Evolutionary conservation across 2,888 invertebrate genomes (phyloP).

Genomic region (Sicus ferrugineus): DNA sequence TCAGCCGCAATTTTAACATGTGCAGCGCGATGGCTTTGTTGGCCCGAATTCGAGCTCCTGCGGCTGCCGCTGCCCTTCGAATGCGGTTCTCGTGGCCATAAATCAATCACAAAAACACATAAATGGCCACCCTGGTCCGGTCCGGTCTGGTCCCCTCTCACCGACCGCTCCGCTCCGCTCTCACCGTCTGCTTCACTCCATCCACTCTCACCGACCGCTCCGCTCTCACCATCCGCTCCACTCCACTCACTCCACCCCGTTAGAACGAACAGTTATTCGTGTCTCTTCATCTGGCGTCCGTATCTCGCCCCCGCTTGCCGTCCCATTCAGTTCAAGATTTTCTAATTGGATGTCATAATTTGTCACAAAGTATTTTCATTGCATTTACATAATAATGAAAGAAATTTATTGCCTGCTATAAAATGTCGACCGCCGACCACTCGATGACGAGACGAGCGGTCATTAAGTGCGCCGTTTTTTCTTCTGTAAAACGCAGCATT

Average conservation of each 20-base stretch:
- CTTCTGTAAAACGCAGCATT: too few relatives aligned
- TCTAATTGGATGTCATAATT: constrained; percentile 44
- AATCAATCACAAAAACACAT: constrained; percentile 44
- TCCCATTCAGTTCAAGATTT: constrained; percentile 22
- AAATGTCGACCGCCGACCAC: neutral
- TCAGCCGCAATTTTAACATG: constrained; percentile 2
- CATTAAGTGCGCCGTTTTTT: too few relatives aligned
- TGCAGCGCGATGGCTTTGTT: neutral
- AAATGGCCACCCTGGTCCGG: constrained; percentile 9
- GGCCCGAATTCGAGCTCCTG: neutral
- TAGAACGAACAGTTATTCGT: too few relatives aligned
- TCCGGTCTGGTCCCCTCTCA: neutral
- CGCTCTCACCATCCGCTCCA: neutral
- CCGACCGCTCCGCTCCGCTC: too few relatives aligned
- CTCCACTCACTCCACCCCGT: neutral
- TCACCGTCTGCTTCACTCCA: neutral
- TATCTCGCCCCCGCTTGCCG: neutral
- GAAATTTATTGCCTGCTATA: constrained; percentile 14
- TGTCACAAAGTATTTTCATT: too few relatives aligned
- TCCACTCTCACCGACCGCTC: too few relatives aligned
- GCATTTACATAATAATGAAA: constrained; percentile 16
- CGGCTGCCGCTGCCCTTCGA: constrained; percentile 34
- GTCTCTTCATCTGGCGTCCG: constrained; percentile 4
- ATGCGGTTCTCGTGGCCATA: constrained; percentile 50
- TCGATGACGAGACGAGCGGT: too few relatives aligned